Base-by-base conservation (phyloP, 2,888 invertebrate species). In the Seira ritae region DNA sequence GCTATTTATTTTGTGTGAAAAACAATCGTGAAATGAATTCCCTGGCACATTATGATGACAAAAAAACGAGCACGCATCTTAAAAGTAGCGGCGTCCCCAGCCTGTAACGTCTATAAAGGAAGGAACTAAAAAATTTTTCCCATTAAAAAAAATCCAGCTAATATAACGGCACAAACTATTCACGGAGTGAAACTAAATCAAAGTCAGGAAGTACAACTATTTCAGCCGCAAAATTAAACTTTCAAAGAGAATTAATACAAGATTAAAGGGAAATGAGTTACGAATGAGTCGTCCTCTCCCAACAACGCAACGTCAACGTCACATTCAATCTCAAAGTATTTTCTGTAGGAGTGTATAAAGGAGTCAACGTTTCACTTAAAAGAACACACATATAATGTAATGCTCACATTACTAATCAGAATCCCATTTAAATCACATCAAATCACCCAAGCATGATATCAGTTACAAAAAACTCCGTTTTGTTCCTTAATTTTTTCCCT, bases 351-450 rank as follows among this genome's bases (percentile, higher is more conserved):
- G n/a, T 8, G 31, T 31, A 4, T 8, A 31, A 55, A 55, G 3
- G 55, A 55, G 55, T 55, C 55, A 55, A 55, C 55, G 3, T 55
- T 55, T 31, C 31, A 31, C 3, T 31, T 31, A 4, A 4, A 31
- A 31, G 31, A 8, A 31, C 31, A n/a, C 8, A 31, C 31, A 8
- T 31, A 31, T 31, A 31, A n/a, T n/a, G n/a, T 55, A 17, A 17
- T 55, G 55, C 55, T 55, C 12, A 55, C 55, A 55, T 55, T 55
- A 55, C 55, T 55, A 55, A 55, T 55, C 55, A 55, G 55, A 55
- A 55, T 55, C 55, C 55, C 55, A 55, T 55, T 55, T 55, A 55
- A 55, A 55, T 55, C 55, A 55, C 55, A 55, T 55, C 55, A 55
- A 55, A 55, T 55, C 55, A 55, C 55, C 55, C 55, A 55, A 55